Conservation (phyloP, 2,797 vertebrate species). For the Helarctos malayanus region DNA sequence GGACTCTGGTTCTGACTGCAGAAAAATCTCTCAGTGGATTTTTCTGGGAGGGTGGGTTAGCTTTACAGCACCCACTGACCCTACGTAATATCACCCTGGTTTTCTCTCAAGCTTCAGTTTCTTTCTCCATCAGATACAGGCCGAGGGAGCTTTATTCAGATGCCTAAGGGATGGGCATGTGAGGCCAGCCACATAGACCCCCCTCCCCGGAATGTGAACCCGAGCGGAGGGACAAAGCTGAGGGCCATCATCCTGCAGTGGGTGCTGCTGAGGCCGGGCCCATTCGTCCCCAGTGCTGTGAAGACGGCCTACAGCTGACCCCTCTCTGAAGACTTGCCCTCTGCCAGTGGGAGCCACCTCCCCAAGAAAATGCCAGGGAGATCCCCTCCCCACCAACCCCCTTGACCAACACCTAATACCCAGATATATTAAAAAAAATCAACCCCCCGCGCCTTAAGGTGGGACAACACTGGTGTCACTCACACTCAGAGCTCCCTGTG, state of each 20-base stretch:
- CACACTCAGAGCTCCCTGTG: neutral
- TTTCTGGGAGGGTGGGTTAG: neutral
- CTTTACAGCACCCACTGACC: too few species aligned
- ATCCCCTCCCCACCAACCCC: too few species aligned
- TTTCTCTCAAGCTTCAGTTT: neutral
- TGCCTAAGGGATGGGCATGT: neutral
- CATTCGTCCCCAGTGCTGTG: too few species aligned
- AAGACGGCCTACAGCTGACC: neutral
- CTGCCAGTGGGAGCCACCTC: neutral
- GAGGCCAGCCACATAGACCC: neutral
- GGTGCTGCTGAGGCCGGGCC: neutral
- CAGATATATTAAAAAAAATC: neutral
- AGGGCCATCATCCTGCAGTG: neutral
- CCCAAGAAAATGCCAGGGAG: neutral
- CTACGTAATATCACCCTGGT: neutral
- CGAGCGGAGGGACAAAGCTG: neutral
- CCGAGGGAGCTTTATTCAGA: neutral
- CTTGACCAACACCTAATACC: neutral
- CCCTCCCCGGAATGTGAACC: neutral
- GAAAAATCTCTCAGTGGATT: neutral
- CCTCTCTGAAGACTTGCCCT: neutral
- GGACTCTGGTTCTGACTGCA: neutral
- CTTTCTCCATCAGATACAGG: neutral
- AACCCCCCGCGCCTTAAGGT: too few species aligned
- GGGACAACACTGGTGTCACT: neutral